A percentile compares a stretch with the other conserved stretches of the same genome.
These are phyloP conservation scores for Emys orbicularis DNA, from an alignment of 2,797 vertebrate species.

Conservation along the genomic window DNA sequence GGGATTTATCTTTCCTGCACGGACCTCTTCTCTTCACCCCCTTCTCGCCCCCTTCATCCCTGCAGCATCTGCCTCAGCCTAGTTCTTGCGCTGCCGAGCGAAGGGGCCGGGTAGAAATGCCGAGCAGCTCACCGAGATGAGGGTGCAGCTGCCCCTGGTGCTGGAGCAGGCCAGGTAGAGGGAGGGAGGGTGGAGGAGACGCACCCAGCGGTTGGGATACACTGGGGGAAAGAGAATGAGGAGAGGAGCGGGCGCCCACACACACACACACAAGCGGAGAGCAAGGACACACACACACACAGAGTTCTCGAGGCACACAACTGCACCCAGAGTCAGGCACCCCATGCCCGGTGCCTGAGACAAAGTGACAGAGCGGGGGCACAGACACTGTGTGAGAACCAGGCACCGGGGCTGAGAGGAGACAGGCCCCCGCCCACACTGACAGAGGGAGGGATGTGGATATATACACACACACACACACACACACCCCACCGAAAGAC, in stretches of 20 bases:
- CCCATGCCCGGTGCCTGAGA: too few species aligned
- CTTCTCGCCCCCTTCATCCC: not conserved
- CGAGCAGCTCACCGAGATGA: too few species aligned
- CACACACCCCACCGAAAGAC: not conserved
- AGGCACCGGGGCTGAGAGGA: not conserved
- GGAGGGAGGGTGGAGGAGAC: not conserved
- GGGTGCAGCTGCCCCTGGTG: not conserved
- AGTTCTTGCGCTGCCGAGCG: too few species aligned
- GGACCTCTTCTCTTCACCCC: not conserved
- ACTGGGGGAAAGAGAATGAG: too few species aligned
- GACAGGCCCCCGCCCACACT: constrained; percentile 19
- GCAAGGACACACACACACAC: too few species aligned
- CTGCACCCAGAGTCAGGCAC: too few species aligned
- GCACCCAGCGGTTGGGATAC: not conserved
- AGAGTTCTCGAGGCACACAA: not conserved
- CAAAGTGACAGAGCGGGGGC: too few species aligned
- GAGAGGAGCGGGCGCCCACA: too few species aligned
- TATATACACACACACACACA: constrained; percentile 24
- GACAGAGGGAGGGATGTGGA: constrained; percentile 24
- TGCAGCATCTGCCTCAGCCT: too few species aligned
- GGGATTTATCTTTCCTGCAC: not conserved
- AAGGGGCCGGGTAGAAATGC: too few species aligned
- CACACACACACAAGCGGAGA: too few species aligned
- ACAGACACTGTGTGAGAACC: too few species aligned
- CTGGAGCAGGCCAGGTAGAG: not conserved